Evolutionary conservation across 2,797 vertebrate species (phyloP).

Genomic region (Uromys caudimaculatus): DNA sequence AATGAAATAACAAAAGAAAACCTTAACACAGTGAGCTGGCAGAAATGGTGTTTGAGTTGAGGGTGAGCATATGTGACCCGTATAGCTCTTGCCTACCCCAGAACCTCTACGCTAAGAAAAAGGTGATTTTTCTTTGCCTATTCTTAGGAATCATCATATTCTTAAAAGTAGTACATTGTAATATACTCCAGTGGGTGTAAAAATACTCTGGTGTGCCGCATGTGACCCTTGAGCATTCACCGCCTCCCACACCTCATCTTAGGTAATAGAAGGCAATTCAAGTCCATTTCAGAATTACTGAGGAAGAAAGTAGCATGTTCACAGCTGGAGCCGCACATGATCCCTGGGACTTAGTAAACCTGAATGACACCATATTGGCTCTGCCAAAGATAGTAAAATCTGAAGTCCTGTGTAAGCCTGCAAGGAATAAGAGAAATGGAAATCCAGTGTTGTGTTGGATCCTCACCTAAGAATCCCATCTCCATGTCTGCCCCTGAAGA

Average conservation of each 20-base stretch:
- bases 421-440: slow-evolving; percentile 39
- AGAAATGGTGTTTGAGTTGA: not conserved
- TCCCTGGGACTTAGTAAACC: slow-evolving; percentile 36
- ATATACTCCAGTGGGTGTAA: not conserved
- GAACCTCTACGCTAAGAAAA: not conserved
- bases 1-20: not conserved
- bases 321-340: slow-evolving; percentile 67
- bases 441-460: not conserved
- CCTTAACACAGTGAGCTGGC: not conserved
- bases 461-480: slow-evolving; percentile 25
- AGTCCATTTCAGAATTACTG: slow-evolving; percentile 48
- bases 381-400: slow-evolving; percentile 73
- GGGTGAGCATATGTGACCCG: not conserved
- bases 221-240: not conserved
- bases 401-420: slow-evolving; percentile 31
- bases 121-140: not conserved
- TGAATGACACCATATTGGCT: slow-evolving; percentile 65
- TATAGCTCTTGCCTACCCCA: not conserved
- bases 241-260: not conserved
- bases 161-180: not conserved
- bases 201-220: not conserved
- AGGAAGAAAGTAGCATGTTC: slow-evolving; percentile 23
- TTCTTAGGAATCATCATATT: slow-evolving; percentile 24
- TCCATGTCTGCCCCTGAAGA: not conserved
- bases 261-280: not conserved